Base-by-base conservation (phyloP, 2,888 invertebrate genomes). In the Polymixis lichenea region DNA sequence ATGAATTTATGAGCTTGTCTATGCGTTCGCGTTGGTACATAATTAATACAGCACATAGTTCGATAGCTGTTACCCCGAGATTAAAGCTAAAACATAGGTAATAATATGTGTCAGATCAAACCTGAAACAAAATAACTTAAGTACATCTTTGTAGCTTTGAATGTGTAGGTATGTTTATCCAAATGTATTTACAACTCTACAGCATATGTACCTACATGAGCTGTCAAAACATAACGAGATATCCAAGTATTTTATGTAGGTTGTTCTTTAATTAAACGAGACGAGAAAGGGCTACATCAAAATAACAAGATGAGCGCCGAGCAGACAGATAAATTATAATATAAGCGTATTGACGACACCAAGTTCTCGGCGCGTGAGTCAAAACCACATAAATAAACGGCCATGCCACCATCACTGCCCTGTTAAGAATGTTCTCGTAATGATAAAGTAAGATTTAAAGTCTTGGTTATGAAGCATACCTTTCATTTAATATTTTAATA, bases 311-410 rank as follows among this genome's bases (percentile, higher is more conserved):
- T 51, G 64, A 55, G 62, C 56, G 28, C 15, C 25, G 62, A 61
- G 70, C 71, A 68, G 71, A 80, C 76, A 68, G 55, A 81, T 81
- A 70, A 53, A 81, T 64, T 81, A 76, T 72, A 80, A 75, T 76
- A 75, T 65, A 67, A 72, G 70, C 46, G 56, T 82, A 85, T 82
- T 82, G 78, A 78, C 82, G 83, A 85, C 86, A 64, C 69, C 53
- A 82, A 75, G 72, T 75, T 72, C 82, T 83, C 75, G 53, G 51
- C 43, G 86, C 75, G 19, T 84, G 83, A 84, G 82, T 84, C 86
- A 84, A 85, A 75, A 67, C 58, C 78, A 78, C 86, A 62, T 75
- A 84, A 84, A 84, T 84, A 84, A 85, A 72, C 83, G 70, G 60
- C n/a, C 64, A 73, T 74, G 75, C 85, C 72, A 75, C 65, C 82